phyloP scores from a whole-genome alignment of 2,888 invertebrate species.

The Cancer borealis region DNA sequence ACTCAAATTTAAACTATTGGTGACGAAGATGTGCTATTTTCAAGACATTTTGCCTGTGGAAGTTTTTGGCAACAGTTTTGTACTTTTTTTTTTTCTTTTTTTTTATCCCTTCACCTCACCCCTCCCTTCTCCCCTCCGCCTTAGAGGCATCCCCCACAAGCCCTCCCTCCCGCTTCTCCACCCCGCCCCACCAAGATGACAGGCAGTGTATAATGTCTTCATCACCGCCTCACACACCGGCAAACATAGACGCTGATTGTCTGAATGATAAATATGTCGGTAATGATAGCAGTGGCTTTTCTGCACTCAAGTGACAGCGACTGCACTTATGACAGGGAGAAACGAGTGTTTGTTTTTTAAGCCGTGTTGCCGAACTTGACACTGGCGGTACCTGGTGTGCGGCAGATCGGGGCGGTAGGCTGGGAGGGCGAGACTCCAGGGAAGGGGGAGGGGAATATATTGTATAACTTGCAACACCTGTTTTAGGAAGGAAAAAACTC shows the following conservation, averaged over 20 bases:
- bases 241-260: constrained; percentile 7
- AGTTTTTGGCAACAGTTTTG: not conserved
- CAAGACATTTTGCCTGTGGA: not conserved
- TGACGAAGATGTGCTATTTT: not conserved
- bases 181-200: not conserved
- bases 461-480: constrained; percentile 38
- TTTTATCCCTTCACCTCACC: not conserved
- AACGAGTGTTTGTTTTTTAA: constrained; percentile 15
- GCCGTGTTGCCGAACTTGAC: constrained; percentile 30
- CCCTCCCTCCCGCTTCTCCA: not conserved
- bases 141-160: not conserved
- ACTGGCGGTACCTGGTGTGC: constrained; percentile 9
- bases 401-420: not conserved
- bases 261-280: constrained; percentile 25
- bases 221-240: constrained; percentile 38
- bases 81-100: not conserved
- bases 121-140: not conserved
- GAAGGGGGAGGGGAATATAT: not conserved
- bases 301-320: constrained; percentile 34
- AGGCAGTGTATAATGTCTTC: constrained; percentile 31
- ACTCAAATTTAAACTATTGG: not conserved
- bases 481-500: not conserved
- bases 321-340: not conserved
- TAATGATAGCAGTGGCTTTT: constrained; percentile 35
- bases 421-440: not conserved